Conservation (phyloP, 1,140 invertebrate genomes). For the Solenopsis invicta region DNA sequence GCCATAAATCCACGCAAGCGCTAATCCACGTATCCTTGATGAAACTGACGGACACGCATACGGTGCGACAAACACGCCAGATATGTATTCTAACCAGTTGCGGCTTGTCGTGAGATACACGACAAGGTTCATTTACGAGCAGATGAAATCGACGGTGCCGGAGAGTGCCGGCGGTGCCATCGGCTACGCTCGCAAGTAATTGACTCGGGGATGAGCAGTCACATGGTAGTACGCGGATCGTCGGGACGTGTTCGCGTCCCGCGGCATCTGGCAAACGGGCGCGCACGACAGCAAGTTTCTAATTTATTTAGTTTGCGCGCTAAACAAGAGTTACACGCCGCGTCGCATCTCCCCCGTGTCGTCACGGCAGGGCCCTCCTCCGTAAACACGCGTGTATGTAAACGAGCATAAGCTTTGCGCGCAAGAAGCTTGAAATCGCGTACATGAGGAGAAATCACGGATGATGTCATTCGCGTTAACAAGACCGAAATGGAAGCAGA, state of each 20-base stretch:
- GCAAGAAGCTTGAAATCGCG: slow-evolving; percentile 13
- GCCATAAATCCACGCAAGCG: not conserved
- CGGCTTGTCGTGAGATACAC: not conserved
- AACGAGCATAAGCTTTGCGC: not conserved
- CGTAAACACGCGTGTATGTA: slow-evolving; percentile 22
- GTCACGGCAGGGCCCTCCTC: not conserved
- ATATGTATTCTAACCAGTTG: not conserved
- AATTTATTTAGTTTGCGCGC: slow-evolving; percentile 70
- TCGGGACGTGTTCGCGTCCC: slow-evolving; percentile 29
- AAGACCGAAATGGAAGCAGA: slow-evolving; percentile 18
- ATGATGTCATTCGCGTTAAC: slow-evolving; percentile 17
- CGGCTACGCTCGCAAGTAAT: slow-evolving; percentile 60
- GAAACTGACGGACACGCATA: not conserved
- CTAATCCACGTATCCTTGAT: not conserved
- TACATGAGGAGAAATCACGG: slow-evolving; percentile 19
- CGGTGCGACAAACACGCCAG: slow-evolving; percentile 3
- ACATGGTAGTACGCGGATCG: slow-evolving; percentile 49
- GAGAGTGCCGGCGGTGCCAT: slow-evolving; percentile 28
- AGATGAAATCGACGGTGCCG: slow-evolving; percentile 55
- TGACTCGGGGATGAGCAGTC: slow-evolving; percentile 62
- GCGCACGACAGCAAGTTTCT: slow-evolving; percentile 66
- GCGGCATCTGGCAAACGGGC: slow-evolving; percentile 66
- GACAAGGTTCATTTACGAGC: slow-evolving; percentile 64
- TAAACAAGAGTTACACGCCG: slow-evolving; percentile 44
- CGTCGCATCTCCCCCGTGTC: not conserved